phyloP scores from a whole-genome alignment of 2,113 vertebrate species.

The Oplegnathus fasciatus region DNA sequence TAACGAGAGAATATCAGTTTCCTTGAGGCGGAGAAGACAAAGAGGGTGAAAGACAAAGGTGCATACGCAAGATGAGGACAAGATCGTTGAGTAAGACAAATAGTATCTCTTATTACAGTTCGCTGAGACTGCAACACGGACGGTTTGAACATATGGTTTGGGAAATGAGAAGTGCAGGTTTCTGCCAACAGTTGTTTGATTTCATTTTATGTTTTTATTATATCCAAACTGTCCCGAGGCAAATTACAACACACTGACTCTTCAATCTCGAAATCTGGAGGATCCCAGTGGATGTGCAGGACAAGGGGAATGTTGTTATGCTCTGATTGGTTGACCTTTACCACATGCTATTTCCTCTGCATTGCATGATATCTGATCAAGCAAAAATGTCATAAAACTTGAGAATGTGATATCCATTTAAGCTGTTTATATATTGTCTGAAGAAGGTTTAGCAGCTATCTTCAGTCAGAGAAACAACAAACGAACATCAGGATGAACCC shows the following conservation, averaged over 20 bases:
- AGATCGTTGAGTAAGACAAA: conserved; percentile 36
- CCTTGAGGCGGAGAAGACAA: conserved; percentile 22
- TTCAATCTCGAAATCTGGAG: conserved; percentile 13
- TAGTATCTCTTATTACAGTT: conserved; percentile 41
- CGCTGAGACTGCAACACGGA: conserved; percentile 39
- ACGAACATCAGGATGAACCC: conserved; percentile 20
- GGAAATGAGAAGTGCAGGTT: conserved; percentile 27
- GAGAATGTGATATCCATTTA: conserved; percentile 18
- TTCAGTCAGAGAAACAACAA: conserved; percentile 25
- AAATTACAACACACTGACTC: conserved; percentile 28
- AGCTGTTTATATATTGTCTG: conserved; percentile 22
- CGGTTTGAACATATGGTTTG: conserved; percentile 38
- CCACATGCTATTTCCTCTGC: neutral
- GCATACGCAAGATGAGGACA: conserved; percentile 36
- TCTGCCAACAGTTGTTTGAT: conserved; percentile 46
- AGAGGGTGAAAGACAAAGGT: conserved; percentile 40
- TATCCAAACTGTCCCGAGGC: conserved; percentile 32
- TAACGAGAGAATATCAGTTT: conserved; percentile 57
- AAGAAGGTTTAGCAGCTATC: neutral
- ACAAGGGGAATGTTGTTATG: neutral
- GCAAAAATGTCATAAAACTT: conserved; percentile 34
- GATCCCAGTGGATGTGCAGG: neutral
- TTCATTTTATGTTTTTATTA: conserved; percentile 37
- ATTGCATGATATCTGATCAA: neutral
- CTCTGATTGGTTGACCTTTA: conserved; percentile 12